Percentiles rank a stretch among this genome's conserved stretches.
phyloP scores from a whole-genome alignment of 2,797 vertebrate species.

The Poeciliopsis gracilis region DNA sequence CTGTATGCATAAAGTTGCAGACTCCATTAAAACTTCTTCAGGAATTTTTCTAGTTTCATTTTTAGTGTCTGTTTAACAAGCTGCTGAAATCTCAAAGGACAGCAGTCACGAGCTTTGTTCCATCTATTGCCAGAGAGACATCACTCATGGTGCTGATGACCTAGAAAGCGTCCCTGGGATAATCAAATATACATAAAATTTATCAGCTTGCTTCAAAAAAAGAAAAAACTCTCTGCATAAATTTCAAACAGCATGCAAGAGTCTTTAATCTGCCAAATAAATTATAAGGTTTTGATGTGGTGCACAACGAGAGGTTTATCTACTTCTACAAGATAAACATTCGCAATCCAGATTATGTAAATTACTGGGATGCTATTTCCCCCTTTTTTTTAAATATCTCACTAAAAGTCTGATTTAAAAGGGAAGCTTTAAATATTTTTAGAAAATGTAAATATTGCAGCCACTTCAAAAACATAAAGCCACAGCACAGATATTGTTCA shows the following conservation, averaged over 20 bases:
- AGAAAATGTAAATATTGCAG: slow-evolving; percentile 2
- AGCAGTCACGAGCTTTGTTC: slow-evolving; percentile 17
- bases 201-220: slow-evolving; percentile 39
- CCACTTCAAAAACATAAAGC: slow-evolving; percentile 13
- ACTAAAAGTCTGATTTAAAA: neutral
- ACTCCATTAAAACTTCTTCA: neutral
- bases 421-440: neutral
- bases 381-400: neutral
- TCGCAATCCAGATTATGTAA: slow-evolving; percentile 5
- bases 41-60: slow-evolving; percentile 12
- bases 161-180: slow-evolving; percentile 64
- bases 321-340: slow-evolving; percentile 21
- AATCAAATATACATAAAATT: slow-evolving; percentile 68
- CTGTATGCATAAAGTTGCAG: neutral
- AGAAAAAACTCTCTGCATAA: slow-evolving; percentile 39
- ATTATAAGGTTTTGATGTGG: slow-evolving; percentile 37
- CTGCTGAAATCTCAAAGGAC: slow-evolving; percentile 30
- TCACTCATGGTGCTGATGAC: slow-evolving; percentile 48
- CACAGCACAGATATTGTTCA: slow-evolving; percentile 21
- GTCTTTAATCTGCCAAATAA: slow-evolving; percentile 51
- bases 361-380: neutral
- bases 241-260: slow-evolving; percentile 63
- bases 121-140: slow-evolving; percentile 33
- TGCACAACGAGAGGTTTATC: slow-evolving; percentile 34
- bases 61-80: slow-evolving; percentile 27